Evolutionary conservation across 2,797 vertebrate species (phyloP), one percentile per base, ranked within the genome.

Genomic region (Melanogrammus aeglefinus): DNA sequence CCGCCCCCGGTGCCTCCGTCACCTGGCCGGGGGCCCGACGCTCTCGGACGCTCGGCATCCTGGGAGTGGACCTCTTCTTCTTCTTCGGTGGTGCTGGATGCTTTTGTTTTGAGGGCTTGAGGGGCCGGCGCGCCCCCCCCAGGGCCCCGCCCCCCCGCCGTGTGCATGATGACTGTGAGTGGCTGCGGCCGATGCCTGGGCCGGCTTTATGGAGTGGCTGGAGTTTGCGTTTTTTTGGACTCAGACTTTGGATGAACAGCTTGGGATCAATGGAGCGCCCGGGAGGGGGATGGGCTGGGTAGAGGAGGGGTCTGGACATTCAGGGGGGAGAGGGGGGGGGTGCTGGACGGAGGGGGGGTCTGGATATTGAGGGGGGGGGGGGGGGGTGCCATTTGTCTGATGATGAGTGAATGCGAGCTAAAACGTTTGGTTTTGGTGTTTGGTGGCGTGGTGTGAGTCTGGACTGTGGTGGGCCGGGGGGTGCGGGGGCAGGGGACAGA

Each of bases 1-100:
- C 96, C 96, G 93, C 95, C 94, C 90, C 95, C 94, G 95, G 96
- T 95, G 96, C 96, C 96, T 96, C 96, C 94, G 92, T 96, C 95
- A 95, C 94, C 95, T 95, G 89, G 91, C 93, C 94, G 94, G 92
- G 92, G 92, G 95, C 94, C 94, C 36, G 8, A 9, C 8, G 36
- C 36, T 38, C 36, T 38, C 8, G 36, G 36, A 38, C 6, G 36
- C 36, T 38, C 36, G 36, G 36, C 36, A 38, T 38, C 8, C 8
- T 38, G 36, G 36, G 36, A 38, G 36, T 38, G 39, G 39, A 41
- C 10, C 9, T 12, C 39, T 12, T 41, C 69, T 92, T 63, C 51
- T 63, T 63, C 51, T 63, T 63, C 93, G 83, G 18, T 92, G 91
- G 91, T 87, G 91, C 91, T 85, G 92, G 92, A 73, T 18, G 69